Conservation (phyloP, 2,888 invertebrate species). For the Cosmopolites sordidus region DNA sequence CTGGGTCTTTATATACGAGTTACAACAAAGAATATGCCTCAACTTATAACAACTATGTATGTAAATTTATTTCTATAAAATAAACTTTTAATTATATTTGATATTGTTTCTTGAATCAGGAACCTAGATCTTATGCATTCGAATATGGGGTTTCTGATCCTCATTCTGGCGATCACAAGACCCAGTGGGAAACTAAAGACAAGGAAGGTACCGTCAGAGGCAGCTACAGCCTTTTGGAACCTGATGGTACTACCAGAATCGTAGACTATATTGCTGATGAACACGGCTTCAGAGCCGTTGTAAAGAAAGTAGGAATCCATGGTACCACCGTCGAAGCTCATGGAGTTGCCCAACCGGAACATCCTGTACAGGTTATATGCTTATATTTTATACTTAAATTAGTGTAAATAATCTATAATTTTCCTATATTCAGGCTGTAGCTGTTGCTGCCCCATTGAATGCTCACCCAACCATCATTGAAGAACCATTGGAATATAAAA, state of each 20-base stretch:
- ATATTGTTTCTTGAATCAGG: constrained; percentile 26
- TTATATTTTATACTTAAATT: not conserved
- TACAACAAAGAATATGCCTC: constrained; percentile 38
- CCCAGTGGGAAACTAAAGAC: constrained; percentile 44
- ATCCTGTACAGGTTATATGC: not conserved
- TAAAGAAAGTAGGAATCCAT: constrained; percentile 40
- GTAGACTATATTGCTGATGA: constrained; percentile 45
- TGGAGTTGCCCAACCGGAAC: constrained; percentile 19
- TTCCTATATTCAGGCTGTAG: constrained; percentile 16
- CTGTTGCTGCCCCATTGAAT: constrained; percentile 15
- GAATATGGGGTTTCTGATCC: constrained; percentile 44
- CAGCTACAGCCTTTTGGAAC: constrained; percentile 43
- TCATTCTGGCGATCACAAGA: constrained; percentile 44
- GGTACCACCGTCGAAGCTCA: constrained; percentile 32
- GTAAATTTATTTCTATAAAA: constrained; percentile 24
- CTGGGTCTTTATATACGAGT: constrained; percentile 28
- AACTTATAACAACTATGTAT: constrained; percentile 43
- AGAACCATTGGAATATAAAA: constrained; percentile 24
- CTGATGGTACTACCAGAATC: constrained; percentile 44
- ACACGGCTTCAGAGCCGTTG: constrained; percentile 42
- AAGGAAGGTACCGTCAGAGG: constrained; percentile 42
- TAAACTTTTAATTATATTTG: not conserved
- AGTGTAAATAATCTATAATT: no score
- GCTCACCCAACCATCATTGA: constrained; percentile 15
- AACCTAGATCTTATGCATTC: constrained; percentile 40